Base-by-base conservation (phyloP, 2,113 vertebrate genomes). In the Cephalopholis sonnerati region DNA sequence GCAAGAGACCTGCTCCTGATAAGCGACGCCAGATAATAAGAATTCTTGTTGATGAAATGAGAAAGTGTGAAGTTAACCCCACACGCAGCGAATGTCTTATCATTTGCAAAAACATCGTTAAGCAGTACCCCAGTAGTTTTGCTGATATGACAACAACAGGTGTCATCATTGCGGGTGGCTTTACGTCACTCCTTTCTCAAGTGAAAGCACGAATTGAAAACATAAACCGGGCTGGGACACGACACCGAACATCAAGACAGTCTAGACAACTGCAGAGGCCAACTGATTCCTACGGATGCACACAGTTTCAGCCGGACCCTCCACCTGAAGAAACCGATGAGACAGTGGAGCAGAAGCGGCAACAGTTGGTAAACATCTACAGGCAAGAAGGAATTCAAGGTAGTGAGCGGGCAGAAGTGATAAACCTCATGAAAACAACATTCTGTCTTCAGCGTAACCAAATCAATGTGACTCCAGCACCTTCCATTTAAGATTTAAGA, bases 351-450 rank as follows among this genome's bases (percentile, higher is more conserved):
- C 29, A 65, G 46, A 65, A 65, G 29, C 13, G 32, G 36, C 53
- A 72, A 57, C 29, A 54, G 12, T 6, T 76, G 59, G 20, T 11
- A 2, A 25, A 65, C 20, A 76, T 73, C 29, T 46, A 25, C 39
- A 27, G 4, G 8, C 32, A 55, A 9, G 74, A 77, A 44, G 61
- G 74, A 44, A 24, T 57, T 44, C n/a, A 48, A 1, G 51, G 12
- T 39, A 9, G 61, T n/a, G 29, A 77, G 5, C 54, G 36, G 62
- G 62, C 32, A 27, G 51, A 67, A 55, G 51, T 77, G 50, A 54
- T 66, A 20, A 25, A 73, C 9, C 39, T 81, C 4, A 73, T 81
- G 69, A 62, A 81, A 71, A 55, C 64, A 65, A 66, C 69, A 44
- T 81, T 46, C 41, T 57, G 39, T n/a, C 27, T 51, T 24, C 66